Conservation (phyloP, 1,140 invertebrate species). For the Microplitis demolitor region DNA sequence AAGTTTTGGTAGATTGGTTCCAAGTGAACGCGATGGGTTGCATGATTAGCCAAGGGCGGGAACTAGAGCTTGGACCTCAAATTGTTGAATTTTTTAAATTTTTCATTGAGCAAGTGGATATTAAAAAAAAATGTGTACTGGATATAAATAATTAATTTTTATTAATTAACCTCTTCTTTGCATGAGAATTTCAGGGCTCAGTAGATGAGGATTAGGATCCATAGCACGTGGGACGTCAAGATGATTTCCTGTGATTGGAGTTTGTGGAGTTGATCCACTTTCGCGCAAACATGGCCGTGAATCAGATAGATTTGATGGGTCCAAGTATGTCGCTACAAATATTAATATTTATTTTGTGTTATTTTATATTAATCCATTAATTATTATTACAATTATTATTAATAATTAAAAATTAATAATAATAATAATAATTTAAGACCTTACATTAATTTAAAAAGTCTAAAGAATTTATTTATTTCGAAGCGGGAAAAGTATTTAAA, state of each 20-base stretch:
- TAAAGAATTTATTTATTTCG: no score
- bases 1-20: no score
- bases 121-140: no score
- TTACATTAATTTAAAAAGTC: no score
- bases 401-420: no score
- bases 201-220: constrained; percentile 77
- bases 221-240: constrained; percentile 73
- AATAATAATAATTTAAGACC: no score
- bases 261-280: constrained; percentile 65
- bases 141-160: background rate
- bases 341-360: background rate
- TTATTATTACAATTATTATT: background rate
- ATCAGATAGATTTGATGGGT: constrained; percentile 61
- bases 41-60: no score
- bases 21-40: no score
- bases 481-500: no score
- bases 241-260: constrained; percentile 75
- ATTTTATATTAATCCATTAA: background rate
- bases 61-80: no score
- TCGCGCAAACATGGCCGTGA: constrained; percentile 71
- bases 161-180: constrained; percentile 72
- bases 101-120: no score
- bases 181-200: constrained; percentile 78
- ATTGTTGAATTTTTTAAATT: no score
- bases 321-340: constrained; percentile 57